Evolutionary conservation across 1,140 invertebrate species (phyloP).

Genomic region (Caenorhabditis brenneri): DNA sequence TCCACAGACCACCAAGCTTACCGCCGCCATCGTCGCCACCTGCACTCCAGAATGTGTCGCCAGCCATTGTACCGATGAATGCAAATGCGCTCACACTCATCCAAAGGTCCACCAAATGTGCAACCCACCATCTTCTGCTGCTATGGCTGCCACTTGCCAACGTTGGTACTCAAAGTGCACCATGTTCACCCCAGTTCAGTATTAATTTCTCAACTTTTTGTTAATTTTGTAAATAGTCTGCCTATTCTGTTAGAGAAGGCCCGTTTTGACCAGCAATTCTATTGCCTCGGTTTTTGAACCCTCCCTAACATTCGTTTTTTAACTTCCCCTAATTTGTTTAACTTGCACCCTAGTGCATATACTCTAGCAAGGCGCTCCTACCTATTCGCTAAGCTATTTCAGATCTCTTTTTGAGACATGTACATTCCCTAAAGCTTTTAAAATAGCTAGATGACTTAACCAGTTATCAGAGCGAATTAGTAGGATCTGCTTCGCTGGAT

Average conservation of each 20-base stretch:
- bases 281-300: slow-evolving; percentile 13
- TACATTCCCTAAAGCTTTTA: slow-evolving; percentile 21
- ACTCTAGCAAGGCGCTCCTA: slow-evolving; percentile 1
- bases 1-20: slow-evolving; percentile 43
- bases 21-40: slow-evolving; percentile 49
- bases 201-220: background rate
- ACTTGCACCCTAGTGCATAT: slow-evolving; percentile 35
- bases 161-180: slow-evolving; percentile 57
- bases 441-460: slow-evolving; percentile 39
- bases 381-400: slow-evolving; percentile 40
- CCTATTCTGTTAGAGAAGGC: background rate
- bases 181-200: slow-evolving; percentile 53
- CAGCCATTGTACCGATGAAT: slow-evolving; percentile 52
- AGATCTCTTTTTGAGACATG: slow-evolving; percentile 30
- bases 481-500: background rate
- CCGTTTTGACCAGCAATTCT: slow-evolving; percentile 19
- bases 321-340: background rate
- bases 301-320: background rate
- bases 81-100: slow-evolving; percentile 58
- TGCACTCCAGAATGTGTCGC: slow-evolving; percentile 56
- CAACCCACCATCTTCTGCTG: slow-evolving; percentile 54
- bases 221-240: slow-evolving; percentile 30
- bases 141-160: slow-evolving; percentile 53
- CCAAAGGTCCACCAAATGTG: slow-evolving; percentile 57
- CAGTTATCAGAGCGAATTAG: slow-evolving; percentile 32